Percentiles rank a stretch among this genome's conserved stretches.
These are phyloP conservation scores for Cataglyphis altisquamis DNA, from an alignment of 2,888 invertebrate species.

Conservation along the genomic window DNA sequence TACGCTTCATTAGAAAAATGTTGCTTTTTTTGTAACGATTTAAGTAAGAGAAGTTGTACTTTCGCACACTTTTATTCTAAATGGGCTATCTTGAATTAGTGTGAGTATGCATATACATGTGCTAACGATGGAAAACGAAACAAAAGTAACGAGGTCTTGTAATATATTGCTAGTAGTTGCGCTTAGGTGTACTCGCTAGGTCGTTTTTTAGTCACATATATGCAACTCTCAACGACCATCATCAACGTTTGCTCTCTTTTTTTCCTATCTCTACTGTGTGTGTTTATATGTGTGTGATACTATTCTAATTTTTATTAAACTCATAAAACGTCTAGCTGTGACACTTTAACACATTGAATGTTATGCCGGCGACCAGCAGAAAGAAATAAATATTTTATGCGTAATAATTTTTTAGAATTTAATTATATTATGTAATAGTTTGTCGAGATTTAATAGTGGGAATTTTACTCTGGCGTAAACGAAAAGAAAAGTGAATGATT, in stretches of 20 bases:
- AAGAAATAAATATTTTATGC: background rate
- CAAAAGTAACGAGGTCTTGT: constrained; percentile 79
- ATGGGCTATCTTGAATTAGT: constrained; percentile 32
- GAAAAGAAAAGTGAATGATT: background rate
- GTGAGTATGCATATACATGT: constrained; percentile 50
- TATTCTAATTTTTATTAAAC: constrained; percentile 60
- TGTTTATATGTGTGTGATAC: constrained; percentile 39
- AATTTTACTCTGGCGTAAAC: background rate
- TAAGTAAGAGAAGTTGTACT: constrained; percentile 35
- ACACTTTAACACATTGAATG: constrained; percentile 70
- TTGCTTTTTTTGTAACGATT: constrained; percentile 14
- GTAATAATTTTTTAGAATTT: background rate
- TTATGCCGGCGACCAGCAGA: background rate
- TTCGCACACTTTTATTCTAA: constrained; percentile 38
- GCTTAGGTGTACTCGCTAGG: constrained; percentile 66
- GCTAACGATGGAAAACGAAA: constrained; percentile 79
- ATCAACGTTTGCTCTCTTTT: constrained; percentile 32
- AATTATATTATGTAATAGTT: background rate
- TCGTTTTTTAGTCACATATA: constrained; percentile 57
- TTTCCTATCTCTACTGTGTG: background rate
- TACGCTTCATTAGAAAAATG: constrained; percentile 28
- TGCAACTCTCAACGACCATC: constrained; percentile 43
- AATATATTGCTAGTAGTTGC: constrained; percentile 79
- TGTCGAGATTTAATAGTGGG: background rate
- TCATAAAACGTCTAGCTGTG: constrained; percentile 75